A percentile compares a stretch with the other conserved stretches of the same genome.
Evolutionary conservation across 2,113 vertebrate species (phyloP).

Genomic region (Vireo altiloquus): DNA sequence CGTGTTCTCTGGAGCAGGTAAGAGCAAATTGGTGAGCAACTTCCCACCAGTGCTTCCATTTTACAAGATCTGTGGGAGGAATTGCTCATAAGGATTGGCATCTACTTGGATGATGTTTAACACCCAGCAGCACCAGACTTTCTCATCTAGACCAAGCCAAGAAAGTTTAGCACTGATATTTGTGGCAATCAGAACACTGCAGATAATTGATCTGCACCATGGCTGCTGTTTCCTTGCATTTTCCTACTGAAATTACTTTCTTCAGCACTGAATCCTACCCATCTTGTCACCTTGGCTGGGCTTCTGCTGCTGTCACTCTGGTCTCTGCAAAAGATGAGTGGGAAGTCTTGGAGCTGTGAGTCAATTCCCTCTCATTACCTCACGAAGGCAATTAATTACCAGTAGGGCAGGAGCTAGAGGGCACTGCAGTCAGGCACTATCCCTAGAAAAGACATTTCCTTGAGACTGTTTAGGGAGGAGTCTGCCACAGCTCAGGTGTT

Average conservation of each 20-base stretch:
- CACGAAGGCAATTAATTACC: background rate
- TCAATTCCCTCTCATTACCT: background rate
- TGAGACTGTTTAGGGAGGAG: background rate
- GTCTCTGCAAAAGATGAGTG: background rate
- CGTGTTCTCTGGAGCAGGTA: background rate
- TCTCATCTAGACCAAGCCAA: slow-evolving; percentile 1
- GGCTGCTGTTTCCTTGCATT: background rate
- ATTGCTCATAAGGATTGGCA: background rate
- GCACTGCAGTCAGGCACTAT: background rate
- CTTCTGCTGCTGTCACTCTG: background rate
- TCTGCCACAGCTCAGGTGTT: background rate
- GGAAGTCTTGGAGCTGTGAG: background rate
- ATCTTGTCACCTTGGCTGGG: background rate
- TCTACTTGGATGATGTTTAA: background rate
- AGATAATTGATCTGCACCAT: background rate
- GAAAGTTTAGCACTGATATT: background rate
- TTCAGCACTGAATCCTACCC: background rate
- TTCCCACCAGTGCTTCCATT: slow-evolving; percentile 46
- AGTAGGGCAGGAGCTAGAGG: background rate
- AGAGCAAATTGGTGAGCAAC: background rate
- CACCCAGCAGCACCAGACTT: background rate
- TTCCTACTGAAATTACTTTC: background rate
- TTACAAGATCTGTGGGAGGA: slow-evolving; percentile 23
- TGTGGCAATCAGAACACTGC: background rate
- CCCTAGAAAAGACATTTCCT: background rate